A percentile compares a stretch with the other conserved stretches of the same genome.
phyloP scores from a whole-genome alignment of 2,888 invertebrate species.

The Cephus spinipes region DNA sequence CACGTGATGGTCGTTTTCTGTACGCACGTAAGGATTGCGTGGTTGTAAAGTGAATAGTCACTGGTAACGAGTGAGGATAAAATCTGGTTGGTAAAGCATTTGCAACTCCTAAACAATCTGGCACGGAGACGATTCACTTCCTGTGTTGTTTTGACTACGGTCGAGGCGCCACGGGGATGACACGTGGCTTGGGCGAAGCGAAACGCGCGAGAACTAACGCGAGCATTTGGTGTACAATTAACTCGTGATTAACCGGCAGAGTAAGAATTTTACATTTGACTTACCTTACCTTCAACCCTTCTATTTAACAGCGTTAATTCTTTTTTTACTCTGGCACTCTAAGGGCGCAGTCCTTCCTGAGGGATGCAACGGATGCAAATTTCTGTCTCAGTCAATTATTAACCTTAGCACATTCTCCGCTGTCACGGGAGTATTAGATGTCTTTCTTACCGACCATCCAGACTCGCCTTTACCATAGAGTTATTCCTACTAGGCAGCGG shows the following conservation, averaged over 20 bases:
- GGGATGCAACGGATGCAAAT: neutral
- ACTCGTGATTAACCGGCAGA: neutral
- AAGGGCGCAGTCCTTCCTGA: neutral
- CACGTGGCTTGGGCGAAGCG: neutral
- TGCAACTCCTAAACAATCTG: neutral
- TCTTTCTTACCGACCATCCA: neutral
- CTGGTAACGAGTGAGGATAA: neutral
- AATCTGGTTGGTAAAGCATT: neutral
- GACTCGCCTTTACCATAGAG: neutral
- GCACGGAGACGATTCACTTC: neutral
- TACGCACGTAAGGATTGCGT: neutral
- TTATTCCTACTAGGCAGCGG: neutral
- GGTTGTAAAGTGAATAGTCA: neutral
- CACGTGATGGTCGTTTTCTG: neutral
- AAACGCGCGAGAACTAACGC: neutral
- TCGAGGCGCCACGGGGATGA: neutral
- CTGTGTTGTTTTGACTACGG: neutral
- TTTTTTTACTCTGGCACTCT: neutral
- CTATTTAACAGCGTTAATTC: neutral
- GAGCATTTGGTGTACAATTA: neutral
- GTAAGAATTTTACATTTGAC: neutral
- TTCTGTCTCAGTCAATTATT: neutral
- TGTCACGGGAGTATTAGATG: neutral
- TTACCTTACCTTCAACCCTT: neutral
- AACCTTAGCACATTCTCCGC: neutral